Base-by-base conservation (phyloP, 2,797 vertebrate genomes). In the Podargus strigoides region DNA sequence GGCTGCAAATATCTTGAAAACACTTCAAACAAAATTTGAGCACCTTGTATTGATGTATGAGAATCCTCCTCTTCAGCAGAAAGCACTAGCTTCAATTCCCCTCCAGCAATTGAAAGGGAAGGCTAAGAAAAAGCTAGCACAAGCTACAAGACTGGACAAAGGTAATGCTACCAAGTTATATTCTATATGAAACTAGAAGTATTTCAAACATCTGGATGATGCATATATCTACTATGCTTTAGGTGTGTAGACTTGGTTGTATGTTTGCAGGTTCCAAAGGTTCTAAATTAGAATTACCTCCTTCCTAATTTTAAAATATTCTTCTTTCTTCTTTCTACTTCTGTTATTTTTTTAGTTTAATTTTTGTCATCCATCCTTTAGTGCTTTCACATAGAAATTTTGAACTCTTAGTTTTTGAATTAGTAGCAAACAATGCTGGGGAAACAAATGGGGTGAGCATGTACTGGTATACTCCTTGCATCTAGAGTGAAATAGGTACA, bases 11-110 rank as follows among this genome's bases (percentile, higher is more conserved):
- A 98, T 99, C 91, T 97, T 99, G 60, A 98, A 97, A 97, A 98
- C 98, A 20, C 97, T 99, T 70, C 98, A 98, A 87, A 98, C 98
- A 37, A 99, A 99, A 87, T 98, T 98, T 93, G 98, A 99, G 59
- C 98, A 98, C 50, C 79, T 89, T 53, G 98, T 99, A 36, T 94
- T 99, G 97, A 62, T 98, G 70, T 99, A 99, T 86, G 99, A 99
- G 97, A 98, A 97, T 74, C 79, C 96, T 12, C 97, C 97, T 58
- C 97, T 99, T 89, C 99, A 99, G 97, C 97, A 97, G 87, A 99
- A 99, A 97, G 98, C 99, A 12, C 94, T 98, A 85, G 95, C 90
- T 89, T 95, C 59, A 80, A 98, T 99, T 87, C 99, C 99, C 32
- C 97, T 98, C 30, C 97, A 98, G 90, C 96, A 98, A 86, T 85